Percentiles rank a stretch among this genome's conserved stretches.
phyloP scores from a whole-genome alignment of 2,888 invertebrate genomes.

The Kryphioiulus occultus region DNA sequence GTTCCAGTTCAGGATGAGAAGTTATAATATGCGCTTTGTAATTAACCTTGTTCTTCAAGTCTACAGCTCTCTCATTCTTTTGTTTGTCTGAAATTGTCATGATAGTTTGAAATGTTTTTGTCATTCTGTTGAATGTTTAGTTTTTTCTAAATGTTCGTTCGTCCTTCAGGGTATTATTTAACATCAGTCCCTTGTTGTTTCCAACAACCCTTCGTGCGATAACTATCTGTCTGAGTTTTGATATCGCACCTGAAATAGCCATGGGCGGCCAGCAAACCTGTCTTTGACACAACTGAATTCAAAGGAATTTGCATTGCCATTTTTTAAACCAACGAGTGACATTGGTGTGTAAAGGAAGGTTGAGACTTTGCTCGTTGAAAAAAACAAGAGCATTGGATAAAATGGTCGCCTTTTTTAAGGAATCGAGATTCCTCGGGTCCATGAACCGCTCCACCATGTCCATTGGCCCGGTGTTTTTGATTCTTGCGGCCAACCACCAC shows the following conservation, averaged over 20 bases:
- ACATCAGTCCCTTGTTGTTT: not conserved
- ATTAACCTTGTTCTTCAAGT: not conserved
- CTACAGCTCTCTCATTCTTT: not conserved
- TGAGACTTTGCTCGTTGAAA: not conserved
- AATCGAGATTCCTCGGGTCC: not conserved
- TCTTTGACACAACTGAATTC: conserved; percentile 17
- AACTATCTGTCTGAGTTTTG: conserved; percentile 30
- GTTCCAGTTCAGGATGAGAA: too few relatives aligned
- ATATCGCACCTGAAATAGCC: conserved; percentile 3
- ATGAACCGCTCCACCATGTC: not conserved
- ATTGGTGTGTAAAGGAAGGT: not conserved
- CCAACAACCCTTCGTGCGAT: conserved; percentile 8
- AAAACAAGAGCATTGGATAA: conserved; percentile 15
- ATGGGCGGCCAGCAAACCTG: not conserved
- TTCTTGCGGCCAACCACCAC: not conserved
- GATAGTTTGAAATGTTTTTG: not conserved
- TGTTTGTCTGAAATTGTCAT: not conserved
- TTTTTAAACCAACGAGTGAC: not conserved
- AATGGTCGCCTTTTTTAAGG: not conserved
- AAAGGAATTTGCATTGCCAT: not conserved
- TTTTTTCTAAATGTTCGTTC: too few relatives aligned
- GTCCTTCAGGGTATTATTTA: not conserved
- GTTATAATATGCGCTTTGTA: not conserved
- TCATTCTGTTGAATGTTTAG: too few relatives aligned
- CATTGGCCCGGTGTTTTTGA: not conserved